Conservation (phyloP, 1,140 invertebrate species). For the Drosophila simulans region DNA sequence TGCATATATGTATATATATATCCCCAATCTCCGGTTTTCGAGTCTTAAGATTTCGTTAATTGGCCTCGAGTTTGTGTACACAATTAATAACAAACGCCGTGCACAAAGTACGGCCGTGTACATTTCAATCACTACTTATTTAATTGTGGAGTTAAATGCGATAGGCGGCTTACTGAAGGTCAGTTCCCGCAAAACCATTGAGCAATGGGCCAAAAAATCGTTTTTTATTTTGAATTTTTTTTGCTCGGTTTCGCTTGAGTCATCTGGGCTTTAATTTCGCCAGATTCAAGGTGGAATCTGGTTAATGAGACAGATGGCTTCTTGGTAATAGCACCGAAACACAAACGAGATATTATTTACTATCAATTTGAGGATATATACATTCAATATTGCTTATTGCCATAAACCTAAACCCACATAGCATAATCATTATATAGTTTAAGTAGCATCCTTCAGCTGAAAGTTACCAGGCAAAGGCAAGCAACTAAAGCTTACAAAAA, state of each 20-base stretch:
- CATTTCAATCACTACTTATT: constrained; percentile 39
- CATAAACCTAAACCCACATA: not conserved
- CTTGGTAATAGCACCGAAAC: not conserved
- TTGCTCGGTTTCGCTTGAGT: constrained; percentile 52
- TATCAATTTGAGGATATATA: too few relatives aligned
- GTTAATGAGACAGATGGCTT: constrained; percentile 4
- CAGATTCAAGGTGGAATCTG: constrained; percentile 60
- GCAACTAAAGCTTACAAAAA: constrained; percentile 35
- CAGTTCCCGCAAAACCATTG: constrained; percentile 22
- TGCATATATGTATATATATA: not conserved
- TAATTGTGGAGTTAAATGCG: constrained; percentile 29
- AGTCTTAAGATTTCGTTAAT: constrained; percentile 62
- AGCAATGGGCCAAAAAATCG: constrained; percentile 57
- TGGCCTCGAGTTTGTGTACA: constrained; percentile 67
- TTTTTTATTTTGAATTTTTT: constrained; percentile 38
- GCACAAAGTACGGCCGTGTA: constrained; percentile 23
- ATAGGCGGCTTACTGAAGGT: constrained; percentile 33
- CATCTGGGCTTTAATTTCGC: constrained; percentile 55
- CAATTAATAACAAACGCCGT: constrained; percentile 36
- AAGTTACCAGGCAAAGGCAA: constrained; percentile 45
- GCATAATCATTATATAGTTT: not conserved
- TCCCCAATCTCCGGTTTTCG: constrained; percentile 9
- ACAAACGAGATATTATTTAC: not conserved
- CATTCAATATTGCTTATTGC: not conserved
- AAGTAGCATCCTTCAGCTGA: constrained; percentile 32